Conservation (phyloP, 2,888 invertebrate species). For the Lycia hirtaria region DNA sequence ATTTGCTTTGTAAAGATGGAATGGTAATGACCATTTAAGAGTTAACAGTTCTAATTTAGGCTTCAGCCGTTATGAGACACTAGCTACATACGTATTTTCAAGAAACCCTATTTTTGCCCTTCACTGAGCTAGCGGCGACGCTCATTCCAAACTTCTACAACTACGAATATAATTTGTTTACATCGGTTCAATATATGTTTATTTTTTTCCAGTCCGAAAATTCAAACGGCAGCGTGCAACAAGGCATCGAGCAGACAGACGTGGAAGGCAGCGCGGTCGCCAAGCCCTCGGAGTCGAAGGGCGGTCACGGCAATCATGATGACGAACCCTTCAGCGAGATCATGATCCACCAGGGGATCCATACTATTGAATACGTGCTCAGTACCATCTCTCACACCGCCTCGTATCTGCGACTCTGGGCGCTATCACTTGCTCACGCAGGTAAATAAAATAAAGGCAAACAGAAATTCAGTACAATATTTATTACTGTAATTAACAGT, state of each 20-base stretch:
- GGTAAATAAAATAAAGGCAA: no score
- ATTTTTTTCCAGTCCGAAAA: slow-evolving; percentile 66
- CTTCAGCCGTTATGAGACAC: no score
- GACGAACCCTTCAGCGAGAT: slow-evolving; percentile 93
- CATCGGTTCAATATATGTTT: no score
- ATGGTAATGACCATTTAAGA: no score
- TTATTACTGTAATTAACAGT: neutral
- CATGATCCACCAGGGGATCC: slow-evolving; percentile 97
- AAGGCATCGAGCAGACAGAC: slow-evolving; percentile 87
- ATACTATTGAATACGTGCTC: slow-evolving; percentile 98
- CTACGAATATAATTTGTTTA: no score
- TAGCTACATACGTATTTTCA: no score
- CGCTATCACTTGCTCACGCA: slow-evolving; percentile 97
- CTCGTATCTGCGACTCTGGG: slow-evolving; percentile 98
- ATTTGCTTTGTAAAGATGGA: no score
- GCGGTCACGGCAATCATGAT: slow-evolving; percentile 64
- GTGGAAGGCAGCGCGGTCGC: slow-evolving; percentile 50
- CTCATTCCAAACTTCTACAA: no score
- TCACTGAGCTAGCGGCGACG: no score
- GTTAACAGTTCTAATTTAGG: no score
- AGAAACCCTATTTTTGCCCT: no score
- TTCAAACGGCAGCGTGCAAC: slow-evolving; percentile 87
- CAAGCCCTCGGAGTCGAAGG: slow-evolving; percentile 45
- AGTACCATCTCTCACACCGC: slow-evolving; percentile 99
- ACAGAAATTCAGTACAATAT: no score